Conservation (phyloP, 2,888 invertebrate genomes). For the Ernsta delagoae region DNA sequence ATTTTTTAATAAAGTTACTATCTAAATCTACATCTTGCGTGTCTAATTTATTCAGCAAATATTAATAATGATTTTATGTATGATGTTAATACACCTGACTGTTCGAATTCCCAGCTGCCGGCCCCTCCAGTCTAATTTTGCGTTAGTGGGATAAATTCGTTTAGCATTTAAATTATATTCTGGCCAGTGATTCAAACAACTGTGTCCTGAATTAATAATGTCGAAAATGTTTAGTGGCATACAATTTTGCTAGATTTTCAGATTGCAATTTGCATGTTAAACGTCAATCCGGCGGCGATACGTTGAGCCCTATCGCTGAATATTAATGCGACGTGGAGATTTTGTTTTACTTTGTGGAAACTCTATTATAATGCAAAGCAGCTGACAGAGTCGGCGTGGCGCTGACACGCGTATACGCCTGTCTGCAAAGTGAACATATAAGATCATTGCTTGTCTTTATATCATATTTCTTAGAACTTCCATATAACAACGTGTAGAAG, state of each 20-base stretch:
- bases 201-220: slow-evolving; percentile 79
- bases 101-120: slow-evolving; percentile 64
- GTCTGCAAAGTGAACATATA: no score
- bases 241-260: slow-evolving; percentile 82
- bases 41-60: not conserved
- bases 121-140: slow-evolving; percentile 48
- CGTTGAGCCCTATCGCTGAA: slow-evolving; percentile 82
- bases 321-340: slow-evolving; percentile 81
- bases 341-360: slow-evolving; percentile 83
- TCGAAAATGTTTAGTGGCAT: slow-evolving; percentile 80
- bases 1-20: no score
- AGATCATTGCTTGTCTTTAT: no score
- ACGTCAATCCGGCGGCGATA: slow-evolving; percentile 80
- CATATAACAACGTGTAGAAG: no score
- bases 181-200: slow-evolving; percentile 77
- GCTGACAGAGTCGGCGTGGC: slow-evolving; percentile 54
- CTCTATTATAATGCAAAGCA: slow-evolving; percentile 84
- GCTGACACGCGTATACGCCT: slow-evolving; percentile 9
- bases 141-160: slow-evolving; percentile 78
- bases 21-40: slow-evolving; percentile 3
- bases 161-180: slow-evolving; percentile 61
- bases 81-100: slow-evolving; percentile 56
- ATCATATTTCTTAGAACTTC: no score
- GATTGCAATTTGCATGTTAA: slow-evolving; percentile 84
- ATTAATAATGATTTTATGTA: not conserved